These are phyloP conservation scores for Cossypha caffra DNA, from an alignment of 2,797 vertebrate genomes.

Conservation along the genomic window DNA sequence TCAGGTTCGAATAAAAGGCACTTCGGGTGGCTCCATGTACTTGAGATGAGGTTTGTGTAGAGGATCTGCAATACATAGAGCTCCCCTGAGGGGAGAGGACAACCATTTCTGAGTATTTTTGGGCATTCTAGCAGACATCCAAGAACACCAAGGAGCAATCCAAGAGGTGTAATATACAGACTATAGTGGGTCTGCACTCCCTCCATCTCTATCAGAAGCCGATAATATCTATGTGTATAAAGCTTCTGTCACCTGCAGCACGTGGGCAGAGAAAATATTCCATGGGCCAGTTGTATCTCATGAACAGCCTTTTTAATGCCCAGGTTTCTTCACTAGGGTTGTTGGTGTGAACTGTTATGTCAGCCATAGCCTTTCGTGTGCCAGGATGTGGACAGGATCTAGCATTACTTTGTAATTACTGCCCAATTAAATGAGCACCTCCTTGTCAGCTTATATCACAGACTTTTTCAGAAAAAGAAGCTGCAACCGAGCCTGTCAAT, in stretches of 20 bases:
- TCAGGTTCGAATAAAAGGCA: neutral
- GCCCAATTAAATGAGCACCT: neutral
- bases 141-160: neutral
- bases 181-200: neutral
- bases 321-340: neutral
- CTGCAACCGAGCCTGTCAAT: neutral
- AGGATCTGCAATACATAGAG: neutral
- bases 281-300: neutral
- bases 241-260: neutral
- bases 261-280: neutral
- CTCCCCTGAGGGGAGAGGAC: neutral
- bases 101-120: neutral
- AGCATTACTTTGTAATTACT: neutral
- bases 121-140: neutral
- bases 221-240: neutral
- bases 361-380: neutral
- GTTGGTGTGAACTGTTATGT: neutral
- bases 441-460: neutral
- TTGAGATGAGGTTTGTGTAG: neutral
- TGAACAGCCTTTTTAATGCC: neutral
- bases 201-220: neutral
- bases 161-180: neutral
- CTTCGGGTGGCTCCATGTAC: neutral
- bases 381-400: neutral
- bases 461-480: neutral